Conservation (phyloP, 1,140 invertebrate species). For the Cyclargus thomasi region DNA sequence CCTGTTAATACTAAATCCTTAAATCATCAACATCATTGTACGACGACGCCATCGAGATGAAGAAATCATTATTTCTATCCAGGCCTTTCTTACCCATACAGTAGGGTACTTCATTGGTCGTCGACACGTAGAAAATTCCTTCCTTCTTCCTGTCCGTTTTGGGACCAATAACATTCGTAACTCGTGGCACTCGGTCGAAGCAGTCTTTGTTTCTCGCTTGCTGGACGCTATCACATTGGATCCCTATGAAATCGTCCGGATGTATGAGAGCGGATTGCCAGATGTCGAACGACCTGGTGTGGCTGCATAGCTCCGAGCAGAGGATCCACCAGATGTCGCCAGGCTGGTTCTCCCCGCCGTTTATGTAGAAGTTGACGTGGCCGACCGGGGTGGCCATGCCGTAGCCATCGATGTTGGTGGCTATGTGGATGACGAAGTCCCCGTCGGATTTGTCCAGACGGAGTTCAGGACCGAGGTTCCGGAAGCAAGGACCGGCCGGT, state of each 20-base stretch:
- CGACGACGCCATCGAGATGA: conserved; percentile 22
- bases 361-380: conserved; percentile 80
- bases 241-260: conserved; percentile 44
- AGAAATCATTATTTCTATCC: conserved; percentile 40
- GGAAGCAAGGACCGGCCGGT: conserved; percentile 58
- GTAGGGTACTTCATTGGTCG: conserved; percentile 41
- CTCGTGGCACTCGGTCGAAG: conserved; percentile 38
- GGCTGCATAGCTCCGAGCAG: conserved; percentile 46
- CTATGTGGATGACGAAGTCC: conserved; percentile 76
- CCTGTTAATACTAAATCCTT: conserved; percentile 32
- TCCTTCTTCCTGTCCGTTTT: conserved; percentile 40
- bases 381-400: conserved; percentile 80
- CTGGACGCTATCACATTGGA: conserved; percentile 54
- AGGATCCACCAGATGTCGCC: conserved; percentile 57
- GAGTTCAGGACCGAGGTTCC: conserved; percentile 44
- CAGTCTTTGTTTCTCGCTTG: conserved; percentile 47
- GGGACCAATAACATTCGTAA: conserved; percentile 44
- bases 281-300: conserved; percentile 38
- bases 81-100: conserved; percentile 47
- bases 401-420: conserved; percentile 81
- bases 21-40: conserved; percentile 31
- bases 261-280: conserved; percentile 46
- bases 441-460: conserved; percentile 51
- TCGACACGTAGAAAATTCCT: conserved; percentile 52
- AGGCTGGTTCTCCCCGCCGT: conserved; percentile 82